phyloP scores from a whole-genome alignment of 2,888 invertebrate species.

The Sesia bembeciformis region DNA sequence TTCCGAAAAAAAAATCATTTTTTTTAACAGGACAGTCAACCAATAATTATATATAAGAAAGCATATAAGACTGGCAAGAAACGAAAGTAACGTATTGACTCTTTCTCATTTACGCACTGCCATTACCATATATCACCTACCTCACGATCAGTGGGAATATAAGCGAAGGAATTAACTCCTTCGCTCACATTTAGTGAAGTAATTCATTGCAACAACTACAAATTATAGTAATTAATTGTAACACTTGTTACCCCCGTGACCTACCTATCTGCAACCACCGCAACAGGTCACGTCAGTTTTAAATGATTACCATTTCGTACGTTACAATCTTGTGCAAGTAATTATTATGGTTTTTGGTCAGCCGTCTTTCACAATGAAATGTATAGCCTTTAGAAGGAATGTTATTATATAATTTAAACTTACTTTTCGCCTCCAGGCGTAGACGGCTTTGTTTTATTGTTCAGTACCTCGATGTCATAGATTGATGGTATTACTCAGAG shows the following conservation, averaged over 20 bases:
- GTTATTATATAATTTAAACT: not conserved
- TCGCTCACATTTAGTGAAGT: too few relatives aligned
- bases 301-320: not conserved
- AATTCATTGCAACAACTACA: too few relatives aligned
- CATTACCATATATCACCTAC: too few relatives aligned
- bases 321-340: conserved; percentile 9
- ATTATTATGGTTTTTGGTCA: conserved; percentile 8
- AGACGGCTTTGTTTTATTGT: not conserved
- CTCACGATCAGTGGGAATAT: too few relatives aligned
- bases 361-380: conserved; percentile 5
- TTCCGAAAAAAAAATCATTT: too few relatives aligned
- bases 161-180: too few relatives aligned
- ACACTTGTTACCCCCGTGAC: not conserved
- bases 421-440: not conserved
- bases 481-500: not conserved
- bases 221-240: too few relatives aligned
- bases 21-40: too few relatives aligned
- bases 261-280: not conserved
- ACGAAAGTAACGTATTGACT: too few relatives aligned
- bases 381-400: not conserved
- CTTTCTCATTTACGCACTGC: too few relatives aligned
- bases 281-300: not conserved
- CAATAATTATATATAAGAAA: too few relatives aligned
- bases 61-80: too few relatives aligned
- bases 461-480: not conserved